Evolutionary conservation across 1,140 invertebrate species (phyloP).

Genomic region (Phenacoccus solenopsis): DNA sequence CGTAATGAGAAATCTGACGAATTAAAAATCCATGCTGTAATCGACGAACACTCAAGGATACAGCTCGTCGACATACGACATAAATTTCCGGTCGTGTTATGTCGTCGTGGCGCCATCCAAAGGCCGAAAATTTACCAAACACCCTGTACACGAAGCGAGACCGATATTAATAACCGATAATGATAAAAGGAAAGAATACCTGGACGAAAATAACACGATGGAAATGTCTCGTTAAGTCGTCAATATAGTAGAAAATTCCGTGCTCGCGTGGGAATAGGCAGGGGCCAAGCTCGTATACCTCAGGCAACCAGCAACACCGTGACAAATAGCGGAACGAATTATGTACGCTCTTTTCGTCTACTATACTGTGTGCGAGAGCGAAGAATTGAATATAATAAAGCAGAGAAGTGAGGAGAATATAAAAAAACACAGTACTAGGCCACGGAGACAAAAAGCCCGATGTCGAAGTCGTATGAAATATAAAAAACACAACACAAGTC

Average conservation of each 20-base stretch:
- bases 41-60: too few relatives aligned
- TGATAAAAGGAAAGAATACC: too few relatives aligned
- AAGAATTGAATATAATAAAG: too few relatives aligned
- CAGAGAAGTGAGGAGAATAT: too few relatives aligned
- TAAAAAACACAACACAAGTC: neutral
- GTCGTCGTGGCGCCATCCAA: neutral
- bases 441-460: neutral
- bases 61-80: neutral
- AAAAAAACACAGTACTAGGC: neutral
- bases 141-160: neutral
- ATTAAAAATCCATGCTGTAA: too few relatives aligned
- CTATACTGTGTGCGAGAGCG: too few relatives aligned
- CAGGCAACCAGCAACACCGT: neutral
- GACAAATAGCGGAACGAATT: neutral
- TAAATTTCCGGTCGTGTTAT: neutral
- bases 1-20: too few relatives aligned
- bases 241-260: slow-evolving; percentile 2
- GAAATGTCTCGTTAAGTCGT: neutral
- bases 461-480: neutral
- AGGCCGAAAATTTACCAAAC: neutral
- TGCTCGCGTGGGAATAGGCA: neutral
- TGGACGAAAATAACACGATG: neutral
- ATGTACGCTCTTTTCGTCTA: too few relatives aligned
- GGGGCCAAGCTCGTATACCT: neutral
- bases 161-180: neutral